Base-by-base conservation (phyloP, 2,797 vertebrate genomes). In the Tragelaphus eurycerus region DNA sequence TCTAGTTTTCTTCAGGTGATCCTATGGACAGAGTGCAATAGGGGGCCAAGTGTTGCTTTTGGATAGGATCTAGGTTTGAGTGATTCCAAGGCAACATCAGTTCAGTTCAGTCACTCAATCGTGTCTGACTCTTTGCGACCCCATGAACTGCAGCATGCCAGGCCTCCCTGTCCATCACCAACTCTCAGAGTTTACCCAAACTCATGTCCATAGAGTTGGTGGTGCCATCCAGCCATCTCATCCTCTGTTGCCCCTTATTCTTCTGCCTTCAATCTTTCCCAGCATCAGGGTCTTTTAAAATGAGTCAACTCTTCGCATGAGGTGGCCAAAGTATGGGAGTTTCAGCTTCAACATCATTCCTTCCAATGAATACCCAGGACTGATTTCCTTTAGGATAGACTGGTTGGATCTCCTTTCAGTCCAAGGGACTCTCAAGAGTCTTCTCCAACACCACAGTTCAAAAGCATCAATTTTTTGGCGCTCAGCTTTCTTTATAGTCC, bases 381-480 rank as follows among this genome's bases (percentile, higher is more conserved):
- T 17, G 60, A 64, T n/a, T 1, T 62, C 60, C 29, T 64, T 64
- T 2, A 64, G 60, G 15, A 17, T 64, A 15, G 15, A 64, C 60
- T 64, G 29, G 29, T 64, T 64, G 29, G 29, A 17, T 8, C 14
- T n/a, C 60, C 14, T 62, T n/a, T 29, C 15, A 64, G 29, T 64
- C 7, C 60, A 64, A 64, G 60, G 60, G 15, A n/a, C 3, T 64
- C 29, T 64, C 29, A 62, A 62, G 29, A 64, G 29, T 64, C 15
- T 64, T 62, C 8, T 8, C 29, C 29, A 64, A 17, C 29, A n/a
- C 15, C 29, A 64, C 60, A 64, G 3, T 64, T 64, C 15, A n/a
- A n/a, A 64, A 64, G 60, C 60, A 64, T 64, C 60, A 16, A 2
- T n/a, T 64, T n/a, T n/a, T 64, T 0, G 0, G 60, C 0, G 0